phyloP scores from a whole-genome alignment of 2,888 invertebrate species.

The Onthophagus sagittarius region DNA sequence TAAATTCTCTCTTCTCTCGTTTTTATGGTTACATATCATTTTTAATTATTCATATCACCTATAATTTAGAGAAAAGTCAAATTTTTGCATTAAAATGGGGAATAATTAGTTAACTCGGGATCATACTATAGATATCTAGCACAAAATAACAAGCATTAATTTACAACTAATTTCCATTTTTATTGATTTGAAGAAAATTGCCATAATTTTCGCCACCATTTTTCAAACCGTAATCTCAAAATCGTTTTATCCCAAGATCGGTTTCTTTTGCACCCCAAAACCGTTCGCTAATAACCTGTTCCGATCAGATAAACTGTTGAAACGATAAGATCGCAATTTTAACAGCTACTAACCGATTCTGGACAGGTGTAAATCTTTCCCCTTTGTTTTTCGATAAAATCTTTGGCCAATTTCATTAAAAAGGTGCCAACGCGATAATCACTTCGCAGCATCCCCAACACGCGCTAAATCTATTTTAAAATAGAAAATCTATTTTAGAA shows the following conservation, averaged over 20 bases:
- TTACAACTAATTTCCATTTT: neutral
- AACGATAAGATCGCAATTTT: neutral
- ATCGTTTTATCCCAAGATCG: neutral
- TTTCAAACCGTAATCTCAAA: neutral
- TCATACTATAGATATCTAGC: too few relatives aligned
- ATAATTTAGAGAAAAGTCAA: too few relatives aligned
- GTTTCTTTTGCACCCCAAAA: neutral
- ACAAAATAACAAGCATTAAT: too few relatives aligned
- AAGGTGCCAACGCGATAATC: conserved; percentile 1
- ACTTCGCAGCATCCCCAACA: neutral
- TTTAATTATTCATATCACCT: too few relatives aligned
- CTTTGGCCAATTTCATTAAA: neutral
- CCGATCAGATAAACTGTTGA: neutral
- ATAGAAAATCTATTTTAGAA: too few relatives aligned
- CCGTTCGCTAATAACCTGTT: neutral
- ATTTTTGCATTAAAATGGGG: too few relatives aligned
- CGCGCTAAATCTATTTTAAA: neutral
- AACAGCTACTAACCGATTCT: neutral
- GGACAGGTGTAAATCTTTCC: neutral
- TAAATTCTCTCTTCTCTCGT: too few relatives aligned
- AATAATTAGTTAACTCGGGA: too few relatives aligned
- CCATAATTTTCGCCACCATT: neutral
- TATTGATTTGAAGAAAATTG: neutral
- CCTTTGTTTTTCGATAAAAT: neutral
- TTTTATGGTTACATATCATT: too few relatives aligned